phyloP scores from a whole-genome alignment of 2,888 invertebrate species.

The Monopis laevigella region DNA sequence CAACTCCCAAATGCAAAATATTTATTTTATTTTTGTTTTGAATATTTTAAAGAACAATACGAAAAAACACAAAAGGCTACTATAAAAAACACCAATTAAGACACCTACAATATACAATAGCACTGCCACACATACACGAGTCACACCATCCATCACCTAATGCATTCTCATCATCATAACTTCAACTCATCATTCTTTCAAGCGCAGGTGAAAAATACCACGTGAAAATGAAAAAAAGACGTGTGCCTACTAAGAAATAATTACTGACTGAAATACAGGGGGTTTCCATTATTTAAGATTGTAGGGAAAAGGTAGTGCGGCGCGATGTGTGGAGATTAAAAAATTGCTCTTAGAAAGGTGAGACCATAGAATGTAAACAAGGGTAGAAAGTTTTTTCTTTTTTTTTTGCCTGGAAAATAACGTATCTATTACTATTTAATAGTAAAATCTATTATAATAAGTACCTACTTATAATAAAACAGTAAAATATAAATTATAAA shows the following conservation, averaged over 20 bases:
- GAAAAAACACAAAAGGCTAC: slow-evolving; percentile 2
- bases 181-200: slow-evolving; percentile 23
- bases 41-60: neutral
- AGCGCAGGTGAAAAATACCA: slow-evolving; percentile 7
- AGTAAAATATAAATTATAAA: too few relatives aligned
- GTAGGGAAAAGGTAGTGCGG: neutral
- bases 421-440: too few relatives aligned
- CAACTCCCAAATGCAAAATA: too few relatives aligned
- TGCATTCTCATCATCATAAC: slow-evolving; percentile 49
- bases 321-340: slow-evolving; percentile 5
- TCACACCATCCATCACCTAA: slow-evolving; percentile 60
- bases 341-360: slow-evolving; percentile 2
- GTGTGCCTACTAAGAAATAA: slow-evolving; percentile 37
- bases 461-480: too few relatives aligned
- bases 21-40: too few relatives aligned
- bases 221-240: slow-evolving; percentile 13
- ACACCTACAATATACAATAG: neutral
- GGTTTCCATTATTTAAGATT: slow-evolving; percentile 45
- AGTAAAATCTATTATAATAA: too few relatives aligned
- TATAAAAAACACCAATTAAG: slow-evolving; percentile 3
- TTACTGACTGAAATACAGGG: slow-evolving; percentile 39
- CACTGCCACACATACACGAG: slow-evolving; percentile 20
- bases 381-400: neutral
- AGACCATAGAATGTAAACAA: too few relatives aligned
- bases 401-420: neutral